phyloP scores from a whole-genome alignment of 2,797 vertebrate genomes.

The Molossus alvarezi region DNA sequence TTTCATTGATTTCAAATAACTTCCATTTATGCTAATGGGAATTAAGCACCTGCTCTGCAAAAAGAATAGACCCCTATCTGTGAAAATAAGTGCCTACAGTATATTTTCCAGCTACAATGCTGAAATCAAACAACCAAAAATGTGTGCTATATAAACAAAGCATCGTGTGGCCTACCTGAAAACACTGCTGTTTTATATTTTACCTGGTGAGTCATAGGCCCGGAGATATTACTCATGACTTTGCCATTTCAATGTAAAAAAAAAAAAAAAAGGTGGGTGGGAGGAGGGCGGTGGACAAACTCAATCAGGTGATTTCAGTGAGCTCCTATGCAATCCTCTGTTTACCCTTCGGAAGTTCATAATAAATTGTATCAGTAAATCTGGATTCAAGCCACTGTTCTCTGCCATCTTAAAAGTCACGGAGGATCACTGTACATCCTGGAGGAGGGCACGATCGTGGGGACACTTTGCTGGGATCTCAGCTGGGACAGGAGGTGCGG shows the following conservation, averaged over 20 bases:
- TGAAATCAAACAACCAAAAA: constrained; percentile 88
- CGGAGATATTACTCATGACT: constrained; percentile 52
- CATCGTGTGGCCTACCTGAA: constrained; percentile 80
- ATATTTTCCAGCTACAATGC: constrained; percentile 86
- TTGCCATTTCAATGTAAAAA: constrained; percentile 60
- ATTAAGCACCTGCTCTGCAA: constrained; percentile 83
- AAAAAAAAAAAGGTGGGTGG: not conserved
- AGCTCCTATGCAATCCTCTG: constrained; percentile 32
- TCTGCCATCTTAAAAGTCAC: constrained; percentile 63
- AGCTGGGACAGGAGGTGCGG: constrained; percentile 58
- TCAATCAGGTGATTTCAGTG: constrained; percentile 35
- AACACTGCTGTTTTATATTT: constrained; percentile 83
- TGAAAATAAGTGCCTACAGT: constrained; percentile 90
- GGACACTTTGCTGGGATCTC: constrained; percentile 46
- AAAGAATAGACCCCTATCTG: constrained; percentile 90
- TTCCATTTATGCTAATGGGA: constrained; percentile 89
- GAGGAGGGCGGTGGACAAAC: not conserved
- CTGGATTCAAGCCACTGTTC: constrained; percentile 69
- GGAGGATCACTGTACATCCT: constrained; percentile 26
- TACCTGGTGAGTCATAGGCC: constrained; percentile 77
- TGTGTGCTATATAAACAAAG: constrained; percentile 81
- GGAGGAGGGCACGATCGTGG: not conserved
- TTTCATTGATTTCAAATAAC: constrained; percentile 71
- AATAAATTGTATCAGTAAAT: constrained; percentile 67
- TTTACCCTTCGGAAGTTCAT: constrained; percentile 71